Evolutionary conservation across 2,888 invertebrate genomes (phyloP).

Genomic region (Catonia carolina): DNA sequence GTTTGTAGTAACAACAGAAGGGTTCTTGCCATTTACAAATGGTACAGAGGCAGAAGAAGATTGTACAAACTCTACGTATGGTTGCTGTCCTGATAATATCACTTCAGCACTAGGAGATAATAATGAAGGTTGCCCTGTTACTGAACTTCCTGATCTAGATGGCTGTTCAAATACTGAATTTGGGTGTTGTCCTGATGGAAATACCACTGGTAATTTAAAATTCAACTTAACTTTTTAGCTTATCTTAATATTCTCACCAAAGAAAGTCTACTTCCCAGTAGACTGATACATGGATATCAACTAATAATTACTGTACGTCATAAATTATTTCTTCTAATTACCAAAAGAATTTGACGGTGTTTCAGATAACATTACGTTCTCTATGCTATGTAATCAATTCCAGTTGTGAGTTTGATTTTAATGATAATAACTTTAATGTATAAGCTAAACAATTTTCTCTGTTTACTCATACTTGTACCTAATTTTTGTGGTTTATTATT

Average conservation of each 20-base stretch:
- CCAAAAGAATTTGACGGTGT: too few relatives aligned
- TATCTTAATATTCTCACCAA: too few relatives aligned
- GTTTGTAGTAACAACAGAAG: constrained; percentile 1
- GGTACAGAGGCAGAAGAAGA: constrained; percentile 72
- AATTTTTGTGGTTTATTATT: too few relatives aligned
- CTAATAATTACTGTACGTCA: background rate
- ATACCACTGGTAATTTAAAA: constrained; percentile 48
- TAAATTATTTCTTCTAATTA: background rate
- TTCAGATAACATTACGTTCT: too few relatives aligned
- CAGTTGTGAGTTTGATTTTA: too few relatives aligned
- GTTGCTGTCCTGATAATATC: constrained; percentile 82
- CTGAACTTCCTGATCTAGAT: background rate
- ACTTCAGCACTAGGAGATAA: constrained; percentile 66
- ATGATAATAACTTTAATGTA: too few relatives aligned
- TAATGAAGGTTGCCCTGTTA: constrained; percentile 63
- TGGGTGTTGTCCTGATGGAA: constrained; percentile 83
- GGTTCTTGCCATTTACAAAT: background rate
- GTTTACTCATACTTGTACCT: too few relatives aligned
- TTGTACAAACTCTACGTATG: constrained; percentile 77
- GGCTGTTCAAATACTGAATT: constrained; percentile 68
- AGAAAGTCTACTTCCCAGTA: too few relatives aligned
- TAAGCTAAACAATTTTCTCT: too few relatives aligned
- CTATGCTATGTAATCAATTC: too few relatives aligned
- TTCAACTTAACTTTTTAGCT: too few relatives aligned
- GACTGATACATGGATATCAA: too few relatives aligned